Evolutionary conservation across 2,113 vertebrate species (phyloP).

Genomic region (Triplophysa dalaica): DNA sequence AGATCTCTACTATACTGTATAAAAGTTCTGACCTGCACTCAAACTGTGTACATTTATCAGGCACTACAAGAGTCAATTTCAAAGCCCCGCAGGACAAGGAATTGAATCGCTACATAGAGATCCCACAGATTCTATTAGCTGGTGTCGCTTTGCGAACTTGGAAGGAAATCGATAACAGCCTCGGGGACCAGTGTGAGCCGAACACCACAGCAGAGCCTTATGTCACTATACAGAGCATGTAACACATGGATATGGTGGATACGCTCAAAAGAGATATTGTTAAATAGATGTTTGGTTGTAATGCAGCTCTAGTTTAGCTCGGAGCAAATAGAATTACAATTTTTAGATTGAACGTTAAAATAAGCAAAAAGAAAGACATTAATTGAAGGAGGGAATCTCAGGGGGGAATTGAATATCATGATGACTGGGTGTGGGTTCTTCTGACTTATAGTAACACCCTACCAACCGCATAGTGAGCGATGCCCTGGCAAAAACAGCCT

Average conservation of each 20-base stretch:
- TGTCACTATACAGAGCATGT: neutral
- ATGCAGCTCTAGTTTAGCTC: neutral
- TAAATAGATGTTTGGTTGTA: neutral
- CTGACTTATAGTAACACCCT: too few relatives aligned
- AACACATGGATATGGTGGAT: neutral
- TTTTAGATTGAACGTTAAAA: too few relatives aligned
- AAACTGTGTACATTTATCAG: neutral
- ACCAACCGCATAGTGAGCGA: too few relatives aligned
- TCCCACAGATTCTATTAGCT: slow-evolving; percentile 28
- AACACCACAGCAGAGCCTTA: neutral
- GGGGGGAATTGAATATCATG: too few relatives aligned
- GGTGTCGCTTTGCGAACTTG: slow-evolving; percentile 24
- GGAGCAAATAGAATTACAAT: too few relatives aligned
- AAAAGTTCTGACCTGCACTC: neutral
- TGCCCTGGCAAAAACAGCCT: too few relatives aligned
- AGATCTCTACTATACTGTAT: neutral
- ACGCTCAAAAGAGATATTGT: neutral
- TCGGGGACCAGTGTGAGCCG: slow-evolving; percentile 4
- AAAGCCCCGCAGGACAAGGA: slow-evolving; percentile 1
- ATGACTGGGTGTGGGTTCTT: too few relatives aligned
- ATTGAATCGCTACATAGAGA: slow-evolving; percentile 13
- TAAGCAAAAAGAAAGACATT: too few relatives aligned
- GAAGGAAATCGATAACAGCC: slow-evolving; percentile 16
- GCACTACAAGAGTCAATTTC: slow-evolving; percentile 17
- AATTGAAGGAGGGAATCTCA: too few relatives aligned